Evolutionary conservation across 2,113 vertebrate genomes (phyloP).

Genomic region (Mastomys natalensis): DNA sequence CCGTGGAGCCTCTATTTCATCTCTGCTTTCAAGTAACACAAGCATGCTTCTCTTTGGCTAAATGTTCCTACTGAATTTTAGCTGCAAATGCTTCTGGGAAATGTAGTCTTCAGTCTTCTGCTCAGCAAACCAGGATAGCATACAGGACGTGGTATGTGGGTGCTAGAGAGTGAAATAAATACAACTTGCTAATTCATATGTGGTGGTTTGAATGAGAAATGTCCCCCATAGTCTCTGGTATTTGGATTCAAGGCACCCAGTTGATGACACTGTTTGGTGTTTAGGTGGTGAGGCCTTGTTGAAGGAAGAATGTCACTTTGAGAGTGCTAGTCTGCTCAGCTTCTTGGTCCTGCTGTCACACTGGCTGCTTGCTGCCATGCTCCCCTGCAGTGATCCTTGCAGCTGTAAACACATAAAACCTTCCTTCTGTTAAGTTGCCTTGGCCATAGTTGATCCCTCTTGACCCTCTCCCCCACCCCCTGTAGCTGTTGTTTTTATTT

Average conservation of each 20-base stretch:
- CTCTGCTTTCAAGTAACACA: neutral
- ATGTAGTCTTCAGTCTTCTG: neutral
- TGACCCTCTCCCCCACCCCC: too few relatives aligned
- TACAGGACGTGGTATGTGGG: rapidly evolving
- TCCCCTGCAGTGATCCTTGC: neutral
- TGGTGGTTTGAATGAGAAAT: neutral
- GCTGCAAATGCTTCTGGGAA: neutral
- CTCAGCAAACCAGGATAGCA: neutral
- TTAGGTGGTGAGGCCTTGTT: neutral
- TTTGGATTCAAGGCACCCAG: neutral
- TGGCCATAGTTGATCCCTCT: neutral
- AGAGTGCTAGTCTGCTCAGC: too few relatives aligned
- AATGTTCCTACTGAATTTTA: neutral
- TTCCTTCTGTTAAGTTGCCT: neutral
- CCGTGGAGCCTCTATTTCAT: neutral
- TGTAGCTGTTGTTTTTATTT: neutral
- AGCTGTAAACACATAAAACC: too few relatives aligned
- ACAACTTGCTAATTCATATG: neutral
- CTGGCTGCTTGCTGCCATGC: neutral
- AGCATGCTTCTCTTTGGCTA: neutral
- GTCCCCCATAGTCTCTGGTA: neutral
- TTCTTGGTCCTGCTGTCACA: neutral
- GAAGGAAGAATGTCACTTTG: too few relatives aligned
- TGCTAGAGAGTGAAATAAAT: neutral
- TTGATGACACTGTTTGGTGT: neutral